Evolutionary conservation across 2,888 invertebrate genomes (phyloP).

Genomic region (Sympetrum striolatum): DNA sequence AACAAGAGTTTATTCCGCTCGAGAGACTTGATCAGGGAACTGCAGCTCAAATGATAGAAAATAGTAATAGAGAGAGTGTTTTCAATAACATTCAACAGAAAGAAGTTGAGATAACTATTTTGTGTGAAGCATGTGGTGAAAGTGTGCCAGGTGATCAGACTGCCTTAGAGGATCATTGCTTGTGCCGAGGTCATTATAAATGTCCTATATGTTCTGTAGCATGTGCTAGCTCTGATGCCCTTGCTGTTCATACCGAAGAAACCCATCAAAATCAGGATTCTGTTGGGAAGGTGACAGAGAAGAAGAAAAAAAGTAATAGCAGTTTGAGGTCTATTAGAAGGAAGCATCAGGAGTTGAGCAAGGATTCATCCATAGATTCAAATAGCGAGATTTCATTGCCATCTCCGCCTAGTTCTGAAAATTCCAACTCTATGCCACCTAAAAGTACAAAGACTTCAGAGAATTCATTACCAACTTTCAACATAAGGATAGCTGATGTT

Average conservation of each 20-base stretch:
- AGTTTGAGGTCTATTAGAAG: background rate
- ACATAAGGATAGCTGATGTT: background rate
- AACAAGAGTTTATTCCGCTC: background rate
- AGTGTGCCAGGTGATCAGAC: slow-evolving; percentile 6
- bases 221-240: slow-evolving; percentile 19
- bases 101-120: background rate
- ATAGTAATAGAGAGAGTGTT: background rate
- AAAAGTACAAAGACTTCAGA: background rate
- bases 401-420: background rate
- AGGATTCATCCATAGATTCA: background rate
- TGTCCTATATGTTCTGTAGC: slow-evolving; percentile 16
- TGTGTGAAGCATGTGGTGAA: slow-evolving; percentile 26
- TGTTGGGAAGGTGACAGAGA: background rate
- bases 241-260: slow-evolving; percentile 7
- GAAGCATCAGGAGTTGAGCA: background rate
- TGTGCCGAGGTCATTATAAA: slow-evolving; percentile 24
- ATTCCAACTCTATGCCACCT: background rate
- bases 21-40: background rate
- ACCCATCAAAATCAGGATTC: background rate
- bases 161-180: slow-evolving; percentile 8
- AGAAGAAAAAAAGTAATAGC: background rate
- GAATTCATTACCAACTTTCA: background rate
- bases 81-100: background rate
- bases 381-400: background rate
- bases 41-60: background rate